Base-by-base conservation (phyloP, 37 sponge, comb jelly and placozoan genomes). In the Petrosia ficiformis region DNA sequence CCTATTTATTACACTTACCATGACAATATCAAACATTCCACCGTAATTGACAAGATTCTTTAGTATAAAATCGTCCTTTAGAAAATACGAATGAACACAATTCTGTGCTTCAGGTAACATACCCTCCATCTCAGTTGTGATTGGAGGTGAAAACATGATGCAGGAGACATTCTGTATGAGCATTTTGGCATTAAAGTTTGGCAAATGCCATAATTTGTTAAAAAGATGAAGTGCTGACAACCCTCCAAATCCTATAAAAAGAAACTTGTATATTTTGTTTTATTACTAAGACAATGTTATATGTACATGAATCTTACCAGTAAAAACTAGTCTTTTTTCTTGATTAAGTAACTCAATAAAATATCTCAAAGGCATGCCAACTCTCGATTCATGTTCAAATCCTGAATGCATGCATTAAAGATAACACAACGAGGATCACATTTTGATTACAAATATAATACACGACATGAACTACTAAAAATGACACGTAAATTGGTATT, bases 181-280 rank as follows among this genome's bases (percentile, higher is more conserved):
- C 11, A 19, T 52, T 19, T 70, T 75, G 25, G 63, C 60, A 22
- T 5, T 38, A 33, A 87, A 42, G 32, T 42, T 26, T 31, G 22
- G 38, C 2, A 44, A 59, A 31, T 68, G 32, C 81, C 81, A 81
- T 5, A 87, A 25, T 11, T 37, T 32, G 11, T 77, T 71, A 40
- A 71, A 43, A 0, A 80, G 71, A 43, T 38, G 71, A 26, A 81
- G 75, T 25, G 87, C 87, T 25, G 80, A 34, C 67, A 81, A 40
- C 37, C 77, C 82, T 26, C 87, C 87, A 61, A 87, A 87, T 2
- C 87, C 87, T 87, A 19, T 52, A 21, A 40, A 14, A 4, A 44
- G 25, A 31, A 11, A 16, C 4, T 28, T 42, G 16, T 39, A 44
- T 44, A 14, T 25, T 26, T 35, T 11, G 8, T 48, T 48, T 19